Evolutionary conservation across 2,797 vertebrate species (phyloP), one percentile per base, ranked within the genome.

Genomic region (Bryconaethiops microstoma): DNA sequence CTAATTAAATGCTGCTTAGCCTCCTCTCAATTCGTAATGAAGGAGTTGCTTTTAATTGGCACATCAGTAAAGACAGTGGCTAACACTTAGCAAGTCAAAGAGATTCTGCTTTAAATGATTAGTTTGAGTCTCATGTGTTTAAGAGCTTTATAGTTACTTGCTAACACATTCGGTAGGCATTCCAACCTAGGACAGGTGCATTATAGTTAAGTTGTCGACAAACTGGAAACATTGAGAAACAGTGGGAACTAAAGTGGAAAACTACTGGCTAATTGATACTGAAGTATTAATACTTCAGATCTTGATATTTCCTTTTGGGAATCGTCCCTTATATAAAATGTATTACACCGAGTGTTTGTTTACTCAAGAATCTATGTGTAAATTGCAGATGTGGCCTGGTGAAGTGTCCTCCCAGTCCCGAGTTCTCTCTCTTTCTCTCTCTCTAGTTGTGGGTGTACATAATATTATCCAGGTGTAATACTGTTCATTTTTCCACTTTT

Each of bases 1-100:
- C 71, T 77, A 81, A 85, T 86, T 80, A 85, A 62, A 39, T 55
- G 67, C 64, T 64, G 48, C 67, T 85, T 78, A 88, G 74, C 71
- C 52, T 45, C 48, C 83, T 74, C 64, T 68, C 67, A 65, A 67
- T 62, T 8, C 54, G 50, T 82, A 86, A 57, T 75, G 65, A 77
- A 79, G 75, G 70, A 78, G 60, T 62, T 84, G 70, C 40, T 76
- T 55, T 85, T 83, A 80, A 79, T 86, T 23, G 64, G 59, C 63
- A 55, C 25, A 25, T 5, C 60, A 55, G 6, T 35, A 35, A 60
- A 45, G 45, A 19, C n/a, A 54, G 52, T n/a, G 64, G 39, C 21
- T 62, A 63, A 25, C 70, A 73, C 57, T 73, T 54, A 71, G 6
- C 17, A 69, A 69, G 19, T 71, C 29, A 55, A 48, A 39, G 35